phyloP scores from a whole-genome alignment of 2,797 vertebrate genomes.

The Okamejei kenojei region DNA sequence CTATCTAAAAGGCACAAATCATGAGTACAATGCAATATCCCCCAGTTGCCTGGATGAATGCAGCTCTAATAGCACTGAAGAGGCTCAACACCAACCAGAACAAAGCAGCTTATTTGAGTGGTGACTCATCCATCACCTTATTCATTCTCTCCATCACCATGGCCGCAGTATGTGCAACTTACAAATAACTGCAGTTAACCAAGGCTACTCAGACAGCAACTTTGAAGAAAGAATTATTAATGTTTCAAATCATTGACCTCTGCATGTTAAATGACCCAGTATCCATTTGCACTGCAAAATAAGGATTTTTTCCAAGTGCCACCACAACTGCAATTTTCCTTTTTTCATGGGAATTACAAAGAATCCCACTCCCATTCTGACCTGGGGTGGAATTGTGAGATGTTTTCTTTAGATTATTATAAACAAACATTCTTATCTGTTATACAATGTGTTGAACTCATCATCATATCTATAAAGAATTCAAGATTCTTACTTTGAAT shows the following conservation, averaged over 20 bases:
- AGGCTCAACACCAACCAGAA: too few species aligned
- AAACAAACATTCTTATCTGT: background rate
- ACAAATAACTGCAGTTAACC: too few species aligned
- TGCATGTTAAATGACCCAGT: background rate
- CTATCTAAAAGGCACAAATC: too few species aligned
- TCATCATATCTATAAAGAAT: background rate
- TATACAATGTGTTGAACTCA: background rate
- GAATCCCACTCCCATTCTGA: background rate
- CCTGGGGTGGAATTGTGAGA: background rate
- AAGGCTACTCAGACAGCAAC: too few species aligned
- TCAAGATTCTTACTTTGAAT: conserved; percentile 52
- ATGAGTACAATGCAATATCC: too few species aligned
- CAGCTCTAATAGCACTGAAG: too few species aligned
- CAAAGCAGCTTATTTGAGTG: too few species aligned
- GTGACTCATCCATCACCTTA: too few species aligned
- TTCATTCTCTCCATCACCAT: too few species aligned
- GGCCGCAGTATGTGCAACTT: too few species aligned
- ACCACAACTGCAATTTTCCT: background rate
- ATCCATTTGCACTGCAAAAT: background rate
- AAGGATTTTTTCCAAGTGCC: background rate
- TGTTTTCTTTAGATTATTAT: background rate
- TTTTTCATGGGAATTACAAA: background rate
- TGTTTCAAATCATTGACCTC: background rate
- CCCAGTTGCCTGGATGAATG: too few species aligned
- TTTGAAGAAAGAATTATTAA: too few species aligned